A percentile compares a stretch with the other conserved stretches of the same genome.
Evolutionary conservation across 2,797 vertebrate genomes (phyloP).

Genomic region (Tangara arthus): DNA sequence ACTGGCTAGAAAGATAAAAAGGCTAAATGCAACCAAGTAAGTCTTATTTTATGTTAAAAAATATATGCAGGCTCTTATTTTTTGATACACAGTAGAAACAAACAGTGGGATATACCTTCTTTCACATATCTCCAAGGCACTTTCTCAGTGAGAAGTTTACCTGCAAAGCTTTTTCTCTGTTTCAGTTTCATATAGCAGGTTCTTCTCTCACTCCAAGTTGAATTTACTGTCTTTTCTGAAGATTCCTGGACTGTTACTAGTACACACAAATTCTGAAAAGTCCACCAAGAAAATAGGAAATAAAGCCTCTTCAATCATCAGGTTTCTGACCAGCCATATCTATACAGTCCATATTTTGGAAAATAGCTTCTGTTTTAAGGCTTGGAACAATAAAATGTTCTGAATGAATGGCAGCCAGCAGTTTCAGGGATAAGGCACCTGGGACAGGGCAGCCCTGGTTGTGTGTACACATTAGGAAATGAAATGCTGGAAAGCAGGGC

Average conservation of each 20-base stretch:
- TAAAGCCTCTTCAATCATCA: neutral
- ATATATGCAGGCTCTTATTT: neutral
- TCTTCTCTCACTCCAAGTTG: neutral
- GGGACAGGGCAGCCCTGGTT: neutral
- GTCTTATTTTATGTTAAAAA: neutral
- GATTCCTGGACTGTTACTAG: neutral
- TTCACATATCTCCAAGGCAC: neutral
- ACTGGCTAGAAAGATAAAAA: neutral
- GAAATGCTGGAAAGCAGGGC: neutral
- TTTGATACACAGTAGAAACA: neutral
- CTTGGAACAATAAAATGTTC: neutral
- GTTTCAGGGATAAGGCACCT: neutral
- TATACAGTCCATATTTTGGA: neutral
- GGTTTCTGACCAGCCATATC: neutral
- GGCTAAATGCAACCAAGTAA: neutral
- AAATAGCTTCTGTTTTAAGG: neutral
- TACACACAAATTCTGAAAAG: neutral
- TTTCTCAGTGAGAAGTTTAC: neutral
- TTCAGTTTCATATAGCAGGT: neutral
- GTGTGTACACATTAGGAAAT: neutral
- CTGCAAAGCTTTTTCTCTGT: neutral
- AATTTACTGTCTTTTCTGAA: neutral
- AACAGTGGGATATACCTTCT: neutral
- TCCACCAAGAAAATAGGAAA: neutral
- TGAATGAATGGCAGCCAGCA: neutral